Evolutionary conservation across 2,797 vertebrate species (phyloP), one percentile per base, ranked within the genome.

Genomic region (Emydoidea blandingii): DNA sequence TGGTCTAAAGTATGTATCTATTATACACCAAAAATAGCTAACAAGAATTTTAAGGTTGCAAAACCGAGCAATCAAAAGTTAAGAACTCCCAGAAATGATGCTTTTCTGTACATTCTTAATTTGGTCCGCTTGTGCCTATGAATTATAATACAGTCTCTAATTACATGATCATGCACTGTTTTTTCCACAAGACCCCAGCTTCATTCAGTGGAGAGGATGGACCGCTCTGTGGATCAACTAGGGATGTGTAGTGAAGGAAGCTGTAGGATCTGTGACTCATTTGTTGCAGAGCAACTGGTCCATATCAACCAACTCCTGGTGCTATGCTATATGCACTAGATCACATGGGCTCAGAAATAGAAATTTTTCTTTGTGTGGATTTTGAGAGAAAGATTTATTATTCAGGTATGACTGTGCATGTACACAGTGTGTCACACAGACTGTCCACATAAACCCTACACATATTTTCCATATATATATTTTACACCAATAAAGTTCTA

Each of bases 391-490:
- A 79, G 84, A 72, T 86, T 91, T 54, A 84, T 96, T 95, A 90
- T 91, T 92, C 1, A 0, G 68, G 79, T 68, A 59, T 4, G 12
- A 0, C 11, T 49, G 74, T 5, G 79, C 34, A 5, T 2, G 3
- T 52, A 74, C 44, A 91, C 49, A 27, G 74, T 85, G 49, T 37
- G 19, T 80, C 86, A 92, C 87, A 79, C 81, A 94, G 78, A 44
- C 84, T 94, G 86, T 86, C 82, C 78, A 86, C 62, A 87, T 93
- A 83, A 88, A 93, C 80, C n/a, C 37, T 34, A 92, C 65, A 91
- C n/a, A 41, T n/a, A 68, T 37, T 68, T 68, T 68, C n/a, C 18
- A 83, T 59, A 90, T 50, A 50, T 88, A 1, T 53, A 92, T 52
- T 15, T 93, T 56, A 83, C 47, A 65, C 54, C 89, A 88, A 91